Conservation (phyloP, 1,140 invertebrate genomes). For the Tetraneura akinire region DNA sequence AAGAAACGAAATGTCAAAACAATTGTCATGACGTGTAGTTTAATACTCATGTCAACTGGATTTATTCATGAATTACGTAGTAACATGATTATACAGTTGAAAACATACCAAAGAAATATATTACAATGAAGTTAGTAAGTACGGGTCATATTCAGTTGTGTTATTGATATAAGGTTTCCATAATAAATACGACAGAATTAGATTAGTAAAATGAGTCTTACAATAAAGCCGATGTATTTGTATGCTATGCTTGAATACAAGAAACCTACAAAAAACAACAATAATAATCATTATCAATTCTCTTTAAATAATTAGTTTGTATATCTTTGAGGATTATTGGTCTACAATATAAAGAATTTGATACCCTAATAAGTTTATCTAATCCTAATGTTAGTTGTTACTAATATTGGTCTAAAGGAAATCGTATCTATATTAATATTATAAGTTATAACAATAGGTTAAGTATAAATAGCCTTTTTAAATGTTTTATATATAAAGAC, state of each 20-base stretch:
- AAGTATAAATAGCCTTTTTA: too few relatives aligned
- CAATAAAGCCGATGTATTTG: not conserved
- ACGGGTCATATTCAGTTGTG: not conserved
- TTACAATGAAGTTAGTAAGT: too few relatives aligned
- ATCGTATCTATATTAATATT: not conserved
- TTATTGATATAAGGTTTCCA: not conserved
- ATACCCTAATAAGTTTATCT: not conserved
- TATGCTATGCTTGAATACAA: not conserved
- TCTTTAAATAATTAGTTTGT: not conserved
- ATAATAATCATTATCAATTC: too few relatives aligned
- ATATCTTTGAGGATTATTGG: not conserved
- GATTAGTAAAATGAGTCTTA: constrained; percentile 12
- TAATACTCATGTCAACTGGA: too few relatives aligned
- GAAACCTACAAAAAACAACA: constrained; percentile 16
- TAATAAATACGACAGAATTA: not conserved
- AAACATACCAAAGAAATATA: too few relatives aligned
- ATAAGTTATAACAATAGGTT: too few relatives aligned
- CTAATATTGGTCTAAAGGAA: not conserved
- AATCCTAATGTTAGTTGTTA: not conserved
- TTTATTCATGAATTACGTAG: too few relatives aligned
- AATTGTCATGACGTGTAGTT: too few relatives aligned
- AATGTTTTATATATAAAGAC: too few relatives aligned
- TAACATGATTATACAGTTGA: too few relatives aligned
- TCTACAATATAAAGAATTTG: too few relatives aligned
- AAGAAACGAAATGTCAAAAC: too few relatives aligned